Conservation (phyloP, 2,797 vertebrate species). For the Oceanodroma leucorhoa region DNA sequence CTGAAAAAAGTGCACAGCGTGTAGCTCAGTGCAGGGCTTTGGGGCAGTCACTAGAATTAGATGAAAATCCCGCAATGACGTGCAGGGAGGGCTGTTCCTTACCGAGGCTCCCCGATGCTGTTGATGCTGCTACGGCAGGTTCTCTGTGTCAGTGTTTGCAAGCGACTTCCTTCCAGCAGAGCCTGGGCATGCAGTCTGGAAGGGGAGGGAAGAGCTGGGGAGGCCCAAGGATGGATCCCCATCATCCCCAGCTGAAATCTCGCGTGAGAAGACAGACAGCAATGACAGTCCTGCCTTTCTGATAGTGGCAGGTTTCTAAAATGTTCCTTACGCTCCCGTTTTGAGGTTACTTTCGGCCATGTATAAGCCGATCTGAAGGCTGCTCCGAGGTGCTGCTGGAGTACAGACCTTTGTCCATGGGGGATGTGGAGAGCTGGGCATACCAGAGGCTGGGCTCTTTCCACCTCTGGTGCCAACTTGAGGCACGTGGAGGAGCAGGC, state of each 20-base stretch:
- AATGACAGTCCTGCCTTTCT: background rate
- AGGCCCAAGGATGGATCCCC: no score
- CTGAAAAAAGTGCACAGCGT: rapidly evolving
- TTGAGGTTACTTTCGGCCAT: rapidly evolving
- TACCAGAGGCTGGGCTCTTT: background rate
- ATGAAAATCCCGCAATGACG: rapidly evolving
- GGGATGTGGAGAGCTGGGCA: background rate
- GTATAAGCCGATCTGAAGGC: background rate
- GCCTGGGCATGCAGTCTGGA: rapidly evolving
- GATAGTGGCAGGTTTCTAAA: background rate
- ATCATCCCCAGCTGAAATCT: background rate
- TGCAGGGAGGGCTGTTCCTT: background rate
- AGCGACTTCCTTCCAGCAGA: background rate
- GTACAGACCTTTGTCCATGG: background rate
- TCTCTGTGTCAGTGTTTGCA: rapidly evolving
- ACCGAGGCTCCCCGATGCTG: rapidly evolving
- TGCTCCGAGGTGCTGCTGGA: background rate
- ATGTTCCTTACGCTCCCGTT: rapidly evolving
- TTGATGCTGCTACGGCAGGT: background rate
- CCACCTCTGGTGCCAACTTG: rapidly evolving
- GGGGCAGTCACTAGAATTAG: background rate
- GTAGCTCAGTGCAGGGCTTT: background rate
- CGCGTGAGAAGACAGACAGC: no score
- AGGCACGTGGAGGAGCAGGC: rapidly evolving
- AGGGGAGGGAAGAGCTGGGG: rapidly evolving